Percentiles rank a stretch among this genome's conserved stretches.
phyloP scores from a whole-genome alignment of 2,797 vertebrate species.

The Periparus ater region DNA sequence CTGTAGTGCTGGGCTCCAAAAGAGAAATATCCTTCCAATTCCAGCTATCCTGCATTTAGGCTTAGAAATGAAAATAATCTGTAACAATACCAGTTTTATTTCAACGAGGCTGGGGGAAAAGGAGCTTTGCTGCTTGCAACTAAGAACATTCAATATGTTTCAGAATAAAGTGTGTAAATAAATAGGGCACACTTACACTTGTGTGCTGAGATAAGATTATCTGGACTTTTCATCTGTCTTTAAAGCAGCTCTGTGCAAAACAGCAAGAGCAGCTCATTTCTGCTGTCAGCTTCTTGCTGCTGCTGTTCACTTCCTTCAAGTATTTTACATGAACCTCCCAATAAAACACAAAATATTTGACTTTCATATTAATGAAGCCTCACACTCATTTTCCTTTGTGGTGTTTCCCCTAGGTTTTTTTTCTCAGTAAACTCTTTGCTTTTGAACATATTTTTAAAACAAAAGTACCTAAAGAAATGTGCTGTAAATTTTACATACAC shows the following conservation, averaged over 20 bases:
- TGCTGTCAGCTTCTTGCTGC: neutral
- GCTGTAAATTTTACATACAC: neutral
- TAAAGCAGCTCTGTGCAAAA: neutral
- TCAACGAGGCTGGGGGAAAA: neutral
- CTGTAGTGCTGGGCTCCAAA: slow-evolving; percentile 6
- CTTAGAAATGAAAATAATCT: neutral
- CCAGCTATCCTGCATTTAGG: neutral
- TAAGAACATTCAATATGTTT: neutral
- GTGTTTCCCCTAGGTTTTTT: neutral
- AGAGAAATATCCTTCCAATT: slow-evolving; percentile 49
- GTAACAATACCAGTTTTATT: neutral
- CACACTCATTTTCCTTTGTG: neutral
- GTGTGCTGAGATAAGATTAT: neutral
- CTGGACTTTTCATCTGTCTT: neutral
- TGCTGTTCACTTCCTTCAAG: neutral
- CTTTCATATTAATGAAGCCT: neutral
- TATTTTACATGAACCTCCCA: neutral
- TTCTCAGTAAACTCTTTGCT: neutral
- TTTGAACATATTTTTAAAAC: neutral
- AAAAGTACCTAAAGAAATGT: neutral
- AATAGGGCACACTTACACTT: neutral
- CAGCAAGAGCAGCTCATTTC: neutral
- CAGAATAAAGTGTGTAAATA: neutral
- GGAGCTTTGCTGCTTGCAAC: neutral
- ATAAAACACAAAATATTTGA: neutral